Conservation (phyloP, 2,113 vertebrate species). For the Tylochromis polylepis region DNA sequence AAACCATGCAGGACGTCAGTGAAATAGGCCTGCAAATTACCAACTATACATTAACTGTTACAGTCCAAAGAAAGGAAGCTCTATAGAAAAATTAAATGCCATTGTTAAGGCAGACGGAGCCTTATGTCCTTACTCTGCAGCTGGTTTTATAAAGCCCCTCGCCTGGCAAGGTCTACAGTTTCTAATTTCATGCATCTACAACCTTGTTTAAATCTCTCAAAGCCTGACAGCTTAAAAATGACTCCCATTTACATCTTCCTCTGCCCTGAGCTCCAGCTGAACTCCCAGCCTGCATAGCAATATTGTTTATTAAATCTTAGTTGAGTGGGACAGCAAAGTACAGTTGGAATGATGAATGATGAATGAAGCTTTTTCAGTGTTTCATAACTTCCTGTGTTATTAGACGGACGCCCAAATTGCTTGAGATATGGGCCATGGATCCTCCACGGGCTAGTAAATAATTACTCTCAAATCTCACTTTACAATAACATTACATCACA, state of each 20-base stretch:
- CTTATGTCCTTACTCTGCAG: background rate
- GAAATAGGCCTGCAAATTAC: conserved; percentile 15
- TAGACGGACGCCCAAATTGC: conserved; percentile 27
- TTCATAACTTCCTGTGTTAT: conserved; percentile 52
- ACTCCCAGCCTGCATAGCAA: conserved; percentile 7
- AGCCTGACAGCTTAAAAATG: conserved; percentile 39
- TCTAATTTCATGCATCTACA: conserved; percentile 56
- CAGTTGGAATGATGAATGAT: conserved; percentile 29
- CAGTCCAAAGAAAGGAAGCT: background rate
- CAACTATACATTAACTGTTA: background rate
- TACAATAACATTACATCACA: conserved; percentile 41
- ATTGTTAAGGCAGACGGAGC: background rate
- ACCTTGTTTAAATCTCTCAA: conserved; percentile 38
- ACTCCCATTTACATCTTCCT: conserved; percentile 36
- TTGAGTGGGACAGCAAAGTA: conserved; percentile 13
- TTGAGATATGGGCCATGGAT: background rate
- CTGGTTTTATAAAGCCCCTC: background rate
- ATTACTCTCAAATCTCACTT: conserved; percentile 32
- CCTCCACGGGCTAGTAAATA: conserved; percentile 19
- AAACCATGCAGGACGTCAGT: conserved; percentile 12
- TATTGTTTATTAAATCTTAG: conserved; percentile 55
- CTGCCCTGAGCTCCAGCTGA: background rate
- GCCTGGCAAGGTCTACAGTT: background rate
- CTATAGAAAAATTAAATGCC: background rate
- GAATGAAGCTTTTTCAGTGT: conserved; percentile 6